A percentile compares a stretch with the other conserved stretches of the same genome.
Evolutionary conservation across 2,888 invertebrate species (phyloP).

Genomic region (Epinotia bilunana): DNA sequence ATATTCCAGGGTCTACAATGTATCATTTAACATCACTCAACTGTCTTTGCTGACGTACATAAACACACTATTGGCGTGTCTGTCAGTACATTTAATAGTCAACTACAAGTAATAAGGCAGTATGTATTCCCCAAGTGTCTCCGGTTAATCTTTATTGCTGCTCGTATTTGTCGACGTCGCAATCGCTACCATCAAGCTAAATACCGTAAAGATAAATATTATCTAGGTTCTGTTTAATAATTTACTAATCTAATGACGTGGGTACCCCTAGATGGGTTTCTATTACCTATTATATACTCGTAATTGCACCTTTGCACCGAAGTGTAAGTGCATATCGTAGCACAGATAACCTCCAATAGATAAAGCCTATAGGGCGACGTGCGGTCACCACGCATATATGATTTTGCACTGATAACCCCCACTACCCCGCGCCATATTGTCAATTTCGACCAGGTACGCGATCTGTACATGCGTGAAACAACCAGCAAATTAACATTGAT

Average conservation of each 20-base stretch:
- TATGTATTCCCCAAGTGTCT: conserved; percentile 17
- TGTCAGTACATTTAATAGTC: conserved; percentile 6
- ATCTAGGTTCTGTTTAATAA: conserved; percentile 19
- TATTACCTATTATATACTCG: neutral
- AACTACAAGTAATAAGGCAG: conserved; percentile 12
- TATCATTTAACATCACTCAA: neutral
- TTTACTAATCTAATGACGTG: conserved; percentile 24
- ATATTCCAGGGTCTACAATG: neutral
- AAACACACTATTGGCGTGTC: neutral
- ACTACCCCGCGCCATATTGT: too few species aligned
- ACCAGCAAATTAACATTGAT: too few species aligned
- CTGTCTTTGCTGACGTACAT: neutral
- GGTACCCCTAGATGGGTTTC: neutral
- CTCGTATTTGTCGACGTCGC: conserved; percentile 25
- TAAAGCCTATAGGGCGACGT: too few species aligned
- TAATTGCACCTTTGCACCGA: neutral
- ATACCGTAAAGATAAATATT: conserved; percentile 30
- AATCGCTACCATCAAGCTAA: conserved; percentile 15
- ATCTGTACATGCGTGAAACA: too few species aligned
- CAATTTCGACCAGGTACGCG: too few species aligned
- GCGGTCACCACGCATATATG: too few species aligned
- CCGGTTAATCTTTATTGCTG: conserved; percentile 36
- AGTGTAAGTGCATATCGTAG: too few species aligned
- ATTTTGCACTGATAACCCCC: too few species aligned
- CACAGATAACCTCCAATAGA: too few species aligned